Evolutionary conservation across 2,113 vertebrate genomes (phyloP), one percentile per base, ranked within the genome.

Genomic region (Macquaria ambigua): DNA sequence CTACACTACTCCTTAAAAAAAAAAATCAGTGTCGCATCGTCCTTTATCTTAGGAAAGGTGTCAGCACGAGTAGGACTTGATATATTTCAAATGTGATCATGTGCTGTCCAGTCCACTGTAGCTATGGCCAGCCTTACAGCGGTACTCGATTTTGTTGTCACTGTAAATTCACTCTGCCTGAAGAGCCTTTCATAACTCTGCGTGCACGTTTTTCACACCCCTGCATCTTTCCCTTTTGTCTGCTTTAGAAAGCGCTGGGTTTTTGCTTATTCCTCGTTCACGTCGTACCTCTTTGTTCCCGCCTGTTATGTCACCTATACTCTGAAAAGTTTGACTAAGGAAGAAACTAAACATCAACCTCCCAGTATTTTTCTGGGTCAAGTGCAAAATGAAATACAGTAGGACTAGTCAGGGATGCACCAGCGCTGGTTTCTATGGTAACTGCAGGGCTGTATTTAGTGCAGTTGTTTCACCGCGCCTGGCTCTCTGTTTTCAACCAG

Each of bases 371-470:
- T 93, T 94, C 90, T 95, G 94, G 94, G 94, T 95, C 94, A 95
- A 95, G 94, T 94, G 93, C 93, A 94, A 93, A 93, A 91, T 91
- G 89, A 93, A 93, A 95, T 94, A 92, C 93, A 93, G 93, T 88
- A 89, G 82, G 91, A 93, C 94, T 88, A 92, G 93, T 92, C 92
- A 84, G 91, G 89, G 92, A 95, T 94, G 91, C 89, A 89, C 90
- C 88, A 79, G 91, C 23, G 61, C 85, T 84, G 90, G 94, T 95
- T 95, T 92, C 94, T 93, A 95, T 95, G 93, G 94, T 93, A 94
- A 95, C 94, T 87, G 89, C 90, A 88, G 89, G 90, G 91, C 94
- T 94, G 93, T 93, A 94, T 95, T 95, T 93, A 93, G 92, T 93
- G 91, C 93, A 91, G 93, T 95, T 94, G 93, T 94, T 94, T 92